Percentiles rank a stretch among this genome's conserved stretches.
Conservation (phyloP, 92 coral and sea anemone genomes). For the Actinostola sp. region DNA sequence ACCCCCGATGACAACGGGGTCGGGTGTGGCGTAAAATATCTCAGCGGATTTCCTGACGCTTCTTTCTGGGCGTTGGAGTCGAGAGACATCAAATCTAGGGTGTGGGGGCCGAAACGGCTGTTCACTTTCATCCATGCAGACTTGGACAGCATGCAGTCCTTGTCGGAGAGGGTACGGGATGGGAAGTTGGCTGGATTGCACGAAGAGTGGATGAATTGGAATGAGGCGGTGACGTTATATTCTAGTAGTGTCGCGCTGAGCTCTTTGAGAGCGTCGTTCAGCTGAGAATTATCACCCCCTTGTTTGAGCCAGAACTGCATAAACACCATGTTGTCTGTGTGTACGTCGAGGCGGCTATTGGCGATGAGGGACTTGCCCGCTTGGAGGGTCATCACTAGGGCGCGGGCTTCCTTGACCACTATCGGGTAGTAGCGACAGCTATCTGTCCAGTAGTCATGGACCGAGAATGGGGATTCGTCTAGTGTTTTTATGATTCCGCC, state of each 20-base stretch:
- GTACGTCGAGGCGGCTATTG: slow-evolving; percentile 57
- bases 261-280: slow-evolving; percentile 41
- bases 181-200: slow-evolving; percentile 36
- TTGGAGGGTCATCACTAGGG: slow-evolving; percentile 29
- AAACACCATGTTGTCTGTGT: slow-evolving; percentile 35
- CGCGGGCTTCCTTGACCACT: slow-evolving; percentile 64
- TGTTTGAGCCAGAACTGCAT: slow-evolving; percentile 61
- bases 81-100: slow-evolving; percentile 43
- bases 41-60: slow-evolving; percentile 32
- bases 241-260: slow-evolving; percentile 30
- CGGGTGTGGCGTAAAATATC: slow-evolving; percentile 32
- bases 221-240: slow-evolving; percentile 32
- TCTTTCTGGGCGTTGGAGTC: slow-evolving; percentile 48
- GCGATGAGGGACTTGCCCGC: slow-evolving; percentile 24
- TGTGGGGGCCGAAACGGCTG: slow-evolving; percentile 2
- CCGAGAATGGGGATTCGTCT: slow-evolving; percentile 7
- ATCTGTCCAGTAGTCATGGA: slow-evolving; percentile 39
- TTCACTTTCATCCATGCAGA: slow-evolving; percentile 20
- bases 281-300: slow-evolving; percentile 47
- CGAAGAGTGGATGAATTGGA: slow-evolving; percentile 41
- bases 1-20: slow-evolving; percentile 37
- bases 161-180: slow-evolving; percentile 47
- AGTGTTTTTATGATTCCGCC: slow-evolving; percentile 27
- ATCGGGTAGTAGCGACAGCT: slow-evolving; percentile 39
- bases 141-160: slow-evolving; percentile 41